Evolutionary conservation across 2,797 vertebrate genomes (phyloP).

Genomic region (Echiichthys vipera): DNA sequence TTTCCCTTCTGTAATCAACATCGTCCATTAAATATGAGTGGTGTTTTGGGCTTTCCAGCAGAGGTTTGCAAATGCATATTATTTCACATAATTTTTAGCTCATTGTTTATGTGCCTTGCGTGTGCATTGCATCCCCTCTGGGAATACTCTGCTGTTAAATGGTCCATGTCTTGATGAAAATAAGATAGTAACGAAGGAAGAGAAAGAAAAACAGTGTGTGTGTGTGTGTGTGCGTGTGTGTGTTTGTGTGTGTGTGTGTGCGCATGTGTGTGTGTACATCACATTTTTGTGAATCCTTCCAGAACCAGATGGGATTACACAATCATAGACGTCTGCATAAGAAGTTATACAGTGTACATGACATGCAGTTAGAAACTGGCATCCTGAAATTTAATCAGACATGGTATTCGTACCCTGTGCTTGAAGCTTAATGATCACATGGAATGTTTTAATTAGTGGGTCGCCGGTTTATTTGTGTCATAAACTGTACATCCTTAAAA

Average conservation of each 20-base stretch:
- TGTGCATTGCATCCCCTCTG: slow-evolving; percentile 11
- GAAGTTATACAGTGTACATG: not conserved
- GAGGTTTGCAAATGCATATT: not conserved
- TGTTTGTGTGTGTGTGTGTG: not conserved
- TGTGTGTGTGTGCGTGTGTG: not conserved
- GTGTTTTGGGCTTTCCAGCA: not conserved
- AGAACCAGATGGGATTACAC: slow-evolving; percentile 2
- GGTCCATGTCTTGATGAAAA: slow-evolving; percentile 33
- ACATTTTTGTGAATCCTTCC: not conserved
- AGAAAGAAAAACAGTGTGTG: slow-evolving; percentile 9
- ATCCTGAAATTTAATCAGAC: not conserved
- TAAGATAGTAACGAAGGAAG: slow-evolving; percentile 33
- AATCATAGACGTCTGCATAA: not conserved
- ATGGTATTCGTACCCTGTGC: not conserved
- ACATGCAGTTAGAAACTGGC: not conserved
- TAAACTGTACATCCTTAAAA: no score
- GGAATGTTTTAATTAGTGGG: no score
- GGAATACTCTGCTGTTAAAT: slow-evolving; percentile 47
- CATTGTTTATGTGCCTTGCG: not conserved
- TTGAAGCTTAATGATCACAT: no score
- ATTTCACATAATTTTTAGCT: slow-evolving; percentile 17
- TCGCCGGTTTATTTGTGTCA: no score
- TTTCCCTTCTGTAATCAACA: slow-evolving; percentile 8
- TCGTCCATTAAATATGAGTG: not conserved
- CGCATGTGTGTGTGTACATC: not conserved